Percentiles rank a stretch among this genome's conserved stretches.
phyloP scores from a whole-genome alignment of 2,888 invertebrate species.

The Muschampia plurimacula region DNA sequence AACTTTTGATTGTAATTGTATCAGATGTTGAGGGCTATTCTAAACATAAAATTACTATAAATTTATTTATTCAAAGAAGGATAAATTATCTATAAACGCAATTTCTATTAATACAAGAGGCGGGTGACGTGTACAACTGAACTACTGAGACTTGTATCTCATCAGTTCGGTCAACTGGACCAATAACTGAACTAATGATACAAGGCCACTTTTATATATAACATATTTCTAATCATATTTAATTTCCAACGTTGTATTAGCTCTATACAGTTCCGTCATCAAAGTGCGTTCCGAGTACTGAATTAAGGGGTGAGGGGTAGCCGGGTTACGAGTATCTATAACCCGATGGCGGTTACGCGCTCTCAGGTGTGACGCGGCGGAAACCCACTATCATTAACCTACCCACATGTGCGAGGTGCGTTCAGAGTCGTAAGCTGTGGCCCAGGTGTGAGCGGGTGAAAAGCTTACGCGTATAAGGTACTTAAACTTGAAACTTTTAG shows the following conservation, averaged over 20 bases:
- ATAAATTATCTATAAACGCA: no score
- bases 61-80: no score
- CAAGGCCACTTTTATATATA: no score
- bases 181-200: no score
- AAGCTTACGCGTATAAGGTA: neutral
- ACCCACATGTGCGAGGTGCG: constrained; percentile 71
- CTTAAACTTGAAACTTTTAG: neutral
- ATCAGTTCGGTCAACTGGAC: no score
- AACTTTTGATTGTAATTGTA: no score
- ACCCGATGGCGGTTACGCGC: constrained; percentile 82
- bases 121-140: no score
- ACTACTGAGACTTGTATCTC: no score
- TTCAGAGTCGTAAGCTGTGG: constrained; percentile 39
- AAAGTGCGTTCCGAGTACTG: constrained; percentile 61
- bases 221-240: neutral
- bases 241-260: constrained; percentile 42
- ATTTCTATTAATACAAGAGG: no score
- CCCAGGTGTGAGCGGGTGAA: constrained; percentile 1
- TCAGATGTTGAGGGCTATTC: no score
- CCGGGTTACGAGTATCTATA: constrained; percentile 68
- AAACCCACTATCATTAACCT: constrained; percentile 84
- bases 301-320: constrained; percentile 71
- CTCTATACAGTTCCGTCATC: constrained; percentile 56
- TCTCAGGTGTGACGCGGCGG: constrained; percentile 86
- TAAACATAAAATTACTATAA: no score